Base-by-base conservation (phyloP, 2,113 vertebrate genomes). In the Eretmochelys imbricata region DNA sequence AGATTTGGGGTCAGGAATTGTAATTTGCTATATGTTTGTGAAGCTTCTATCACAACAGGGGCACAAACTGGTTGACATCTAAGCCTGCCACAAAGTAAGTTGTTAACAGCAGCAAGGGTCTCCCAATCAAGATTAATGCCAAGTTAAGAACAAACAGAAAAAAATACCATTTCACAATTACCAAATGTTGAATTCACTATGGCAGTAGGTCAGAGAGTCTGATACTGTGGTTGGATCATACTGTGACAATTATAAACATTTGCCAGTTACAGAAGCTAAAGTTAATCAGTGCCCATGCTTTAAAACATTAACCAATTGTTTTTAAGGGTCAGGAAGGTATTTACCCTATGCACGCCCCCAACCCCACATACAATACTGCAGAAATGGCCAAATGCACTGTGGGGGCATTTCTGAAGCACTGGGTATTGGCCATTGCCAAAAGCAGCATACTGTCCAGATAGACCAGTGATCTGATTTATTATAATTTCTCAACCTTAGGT, bases 21-120 rank as follows among this genome's bases (percentile, higher is more conserved):
- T 59, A 16, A 29, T 38, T 86, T 72, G 1, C 13, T 55, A 65
- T 79, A 88, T 92, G 57, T 82, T 27, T 76, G 79, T 9, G 80
- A 50, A 2, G 72, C 81, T 53, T 46, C 81, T 92, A 88, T 62
- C n/a, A 94, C 42, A 85, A 89, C 42, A 62, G 88, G 88, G 11
- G 88, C 6, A 19, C 82, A 46, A 48, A 46, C 0, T 87, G 57
- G 20, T 11, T 89, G 80, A 89, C 93, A 87, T 76, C 48, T 93
- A 80, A 48, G 79, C 75, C 14, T 91, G 89, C 86, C 27, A 8
- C 65, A 80, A 87, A 94, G 27, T 27, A 59, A 83, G n/a, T 20
- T 80, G 42, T 35, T 75, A 78, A 87, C 50, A 96, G 80, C 89
- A 85, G 76, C 42, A 91, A 91, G 42, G 31, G 92, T 83, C 84